Evolutionary conservation across 2,797 vertebrate species (phyloP).

Genomic region (Myioborus miniatus): DNA sequence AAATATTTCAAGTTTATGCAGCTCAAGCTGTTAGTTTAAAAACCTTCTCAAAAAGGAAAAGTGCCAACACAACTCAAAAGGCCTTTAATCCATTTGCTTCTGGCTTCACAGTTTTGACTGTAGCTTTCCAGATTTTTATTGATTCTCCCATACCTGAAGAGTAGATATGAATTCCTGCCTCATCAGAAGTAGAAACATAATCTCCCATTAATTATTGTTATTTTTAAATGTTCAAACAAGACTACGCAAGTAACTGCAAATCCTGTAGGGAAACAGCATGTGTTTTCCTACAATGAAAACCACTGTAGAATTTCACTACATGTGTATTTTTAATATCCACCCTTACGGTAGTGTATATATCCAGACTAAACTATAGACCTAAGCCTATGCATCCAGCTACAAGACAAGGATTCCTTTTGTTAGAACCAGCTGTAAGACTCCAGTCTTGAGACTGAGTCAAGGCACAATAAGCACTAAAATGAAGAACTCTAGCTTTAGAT

Average conservation of each 20-base stretch:
- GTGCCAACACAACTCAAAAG: constrained; percentile 23
- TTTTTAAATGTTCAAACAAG: not conserved
- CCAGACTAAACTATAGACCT: not conserved
- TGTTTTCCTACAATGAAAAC: not conserved
- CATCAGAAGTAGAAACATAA: not conserved
- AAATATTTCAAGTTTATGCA: constrained; percentile 66
- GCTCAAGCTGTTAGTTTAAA: constrained; percentile 51
- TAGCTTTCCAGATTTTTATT: constrained; percentile 37
- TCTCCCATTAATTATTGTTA: not conserved
- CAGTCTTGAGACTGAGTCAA: not conserved
- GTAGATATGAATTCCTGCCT: constrained; percentile 15
- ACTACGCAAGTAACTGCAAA: not conserved
- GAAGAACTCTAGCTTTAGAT: not conserved
- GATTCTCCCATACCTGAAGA: not conserved
- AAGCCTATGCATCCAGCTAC: not conserved
- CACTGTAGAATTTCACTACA: not conserved
- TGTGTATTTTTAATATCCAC: not conserved
- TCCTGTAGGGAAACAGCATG: not conserved
- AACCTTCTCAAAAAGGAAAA: constrained; percentile 35
- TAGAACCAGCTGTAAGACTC: not conserved
- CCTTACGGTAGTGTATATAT: not conserved
- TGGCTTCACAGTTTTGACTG: not conserved
- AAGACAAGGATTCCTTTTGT: not conserved
- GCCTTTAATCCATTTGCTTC: constrained; percentile 45
- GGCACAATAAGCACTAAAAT: not conserved